Conservation (phyloP, 2,888 invertebrate genomes). For the Napeogenes inachia region DNA sequence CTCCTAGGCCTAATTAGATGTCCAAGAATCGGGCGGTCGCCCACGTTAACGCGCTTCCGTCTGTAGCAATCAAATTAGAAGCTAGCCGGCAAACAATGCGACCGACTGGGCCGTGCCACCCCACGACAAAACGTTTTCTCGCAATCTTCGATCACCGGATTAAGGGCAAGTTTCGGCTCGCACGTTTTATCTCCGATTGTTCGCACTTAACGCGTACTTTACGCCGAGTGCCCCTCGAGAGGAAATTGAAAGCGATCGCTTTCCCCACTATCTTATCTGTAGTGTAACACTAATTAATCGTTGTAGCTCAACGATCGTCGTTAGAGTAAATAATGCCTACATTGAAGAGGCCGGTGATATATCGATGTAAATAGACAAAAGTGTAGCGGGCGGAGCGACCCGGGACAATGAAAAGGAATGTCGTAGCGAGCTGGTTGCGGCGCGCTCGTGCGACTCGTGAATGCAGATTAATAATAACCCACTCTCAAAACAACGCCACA, state of each 20-base stretch:
- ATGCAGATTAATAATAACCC: slow-evolving; percentile 76
- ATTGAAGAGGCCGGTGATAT: slow-evolving; percentile 70
- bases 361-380: slow-evolving; percentile 75
- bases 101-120: slow-evolving; percentile 65
- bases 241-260: slow-evolving; percentile 78
- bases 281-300: slow-evolving; percentile 77
- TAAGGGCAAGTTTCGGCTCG: slow-evolving; percentile 74
- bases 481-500: slow-evolving; percentile 41
- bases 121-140: slow-evolving; percentile 77
- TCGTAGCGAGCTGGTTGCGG: slow-evolving; percentile 65
- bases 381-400: slow-evolving; percentile 71
- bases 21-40: slow-evolving; percentile 54
- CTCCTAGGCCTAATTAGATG: slow-evolving; percentile 70
- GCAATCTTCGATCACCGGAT: slow-evolving; percentile 78
- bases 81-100: slow-evolving; percentile 63
- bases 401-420: slow-evolving; percentile 73
- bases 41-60: slow-evolving; percentile 56
- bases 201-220: slow-evolving; percentile 77
- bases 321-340: slow-evolving; percentile 71
- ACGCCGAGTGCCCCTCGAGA: slow-evolving; percentile 75
- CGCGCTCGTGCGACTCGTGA: slow-evolving; percentile 70
- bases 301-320: slow-evolving; percentile 64
- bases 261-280: slow-evolving; percentile 74
- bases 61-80: slow-evolving; percentile 73
- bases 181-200: slow-evolving; percentile 78